phyloP scores from a whole-genome alignment of 2,888 invertebrate genomes.

The Ypsolopha sequella region DNA sequence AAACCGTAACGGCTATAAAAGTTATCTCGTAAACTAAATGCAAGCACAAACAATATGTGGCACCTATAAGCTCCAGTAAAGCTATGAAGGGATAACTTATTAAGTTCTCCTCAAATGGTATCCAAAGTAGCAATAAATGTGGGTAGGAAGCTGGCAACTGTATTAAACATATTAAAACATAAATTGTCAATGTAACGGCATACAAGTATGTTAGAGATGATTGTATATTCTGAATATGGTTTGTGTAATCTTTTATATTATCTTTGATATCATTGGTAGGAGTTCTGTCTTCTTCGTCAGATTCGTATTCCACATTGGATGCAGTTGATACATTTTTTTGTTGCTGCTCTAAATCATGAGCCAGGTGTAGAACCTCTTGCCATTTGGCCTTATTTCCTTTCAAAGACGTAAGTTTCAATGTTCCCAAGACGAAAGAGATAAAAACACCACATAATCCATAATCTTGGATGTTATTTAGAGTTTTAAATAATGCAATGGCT shows the following conservation, averaged over 20 bases:
- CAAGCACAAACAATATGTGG: constrained; percentile 33
- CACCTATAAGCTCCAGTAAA: constrained; percentile 27
- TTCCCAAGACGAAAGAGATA: constrained; percentile 40
- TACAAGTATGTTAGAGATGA: constrained; percentile 30
- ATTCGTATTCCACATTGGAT: constrained; percentile 20
- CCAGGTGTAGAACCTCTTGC: constrained; percentile 25
- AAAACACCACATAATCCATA: constrained; percentile 41
- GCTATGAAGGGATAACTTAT: constrained; percentile 27
- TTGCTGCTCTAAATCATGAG: constrained; percentile 21
- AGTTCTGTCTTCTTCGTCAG: constrained; percentile 17
- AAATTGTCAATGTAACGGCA: constrained; percentile 27
- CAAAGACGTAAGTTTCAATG: constrained; percentile 36
- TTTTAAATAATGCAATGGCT: constrained; percentile 22
- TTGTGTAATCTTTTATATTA: constrained; percentile 27
- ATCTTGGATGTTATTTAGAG: constrained; percentile 24
- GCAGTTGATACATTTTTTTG: too few relatives aligned
- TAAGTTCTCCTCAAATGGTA: constrained; percentile 25
- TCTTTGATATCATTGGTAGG: constrained; percentile 12
- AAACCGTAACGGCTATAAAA: constrained; percentile 41
- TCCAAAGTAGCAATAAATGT: constrained; percentile 45
- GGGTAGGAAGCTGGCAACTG: constrained; percentile 26
- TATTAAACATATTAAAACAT: constrained; percentile 36
- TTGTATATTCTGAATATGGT: constrained; percentile 22
- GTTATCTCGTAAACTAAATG: constrained; percentile 42
- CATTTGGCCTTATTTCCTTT: constrained; percentile 21